A percentile compares a stretch with the other conserved stretches of the same genome.
phyloP scores from a whole-genome alignment of 2,113 vertebrate species.

The Zeus faber region DNA sequence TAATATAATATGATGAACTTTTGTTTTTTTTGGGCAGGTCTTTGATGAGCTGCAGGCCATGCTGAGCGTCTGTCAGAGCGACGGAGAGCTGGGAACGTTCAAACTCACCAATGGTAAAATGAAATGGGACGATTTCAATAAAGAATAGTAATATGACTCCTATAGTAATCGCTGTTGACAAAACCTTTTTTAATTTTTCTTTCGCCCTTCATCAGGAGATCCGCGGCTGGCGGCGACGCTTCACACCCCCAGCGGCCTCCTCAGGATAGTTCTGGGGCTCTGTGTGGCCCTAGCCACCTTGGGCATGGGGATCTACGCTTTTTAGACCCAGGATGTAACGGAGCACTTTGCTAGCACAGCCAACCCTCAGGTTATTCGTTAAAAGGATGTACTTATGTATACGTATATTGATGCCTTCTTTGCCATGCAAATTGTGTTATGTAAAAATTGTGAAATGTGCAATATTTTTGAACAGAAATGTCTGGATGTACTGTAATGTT shows the following conservation, averaged over 20 bases:
- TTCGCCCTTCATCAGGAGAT: slow-evolving; percentile 13
- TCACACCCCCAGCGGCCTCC: slow-evolving; percentile 17
- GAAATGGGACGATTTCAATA: too few relatives aligned
- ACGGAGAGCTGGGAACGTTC: slow-evolving; percentile 21
- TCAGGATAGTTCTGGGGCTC: slow-evolving; percentile 62
- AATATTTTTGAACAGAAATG: too few relatives aligned
- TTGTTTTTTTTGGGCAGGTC: too few relatives aligned
- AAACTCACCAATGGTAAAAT: slow-evolving; percentile 1
- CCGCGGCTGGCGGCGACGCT: not conserved
- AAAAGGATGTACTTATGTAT: too few relatives aligned
- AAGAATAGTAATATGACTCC: too few relatives aligned
- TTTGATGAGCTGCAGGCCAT: slow-evolving; percentile 71
- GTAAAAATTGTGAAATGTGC: too few relatives aligned
- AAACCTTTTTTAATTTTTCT: not conserved
- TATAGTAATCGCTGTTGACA: not conserved
- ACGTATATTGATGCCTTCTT: too few relatives aligned
- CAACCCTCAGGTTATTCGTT: too few relatives aligned
- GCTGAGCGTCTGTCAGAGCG: slow-evolving; percentile 34
- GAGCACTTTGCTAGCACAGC: too few relatives aligned
- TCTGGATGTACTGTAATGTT: too few relatives aligned
- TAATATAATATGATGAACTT: too few relatives aligned
- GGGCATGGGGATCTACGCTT: slow-evolving; percentile 61
- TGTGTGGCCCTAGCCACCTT: slow-evolving; percentile 65
- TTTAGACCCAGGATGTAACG: slow-evolving; percentile 29
- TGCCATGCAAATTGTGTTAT: too few relatives aligned